These are phyloP conservation scores for Mustela nigripes DNA, from an alignment of 2,113 vertebrate genomes.

Conservation along the genomic window DNA sequence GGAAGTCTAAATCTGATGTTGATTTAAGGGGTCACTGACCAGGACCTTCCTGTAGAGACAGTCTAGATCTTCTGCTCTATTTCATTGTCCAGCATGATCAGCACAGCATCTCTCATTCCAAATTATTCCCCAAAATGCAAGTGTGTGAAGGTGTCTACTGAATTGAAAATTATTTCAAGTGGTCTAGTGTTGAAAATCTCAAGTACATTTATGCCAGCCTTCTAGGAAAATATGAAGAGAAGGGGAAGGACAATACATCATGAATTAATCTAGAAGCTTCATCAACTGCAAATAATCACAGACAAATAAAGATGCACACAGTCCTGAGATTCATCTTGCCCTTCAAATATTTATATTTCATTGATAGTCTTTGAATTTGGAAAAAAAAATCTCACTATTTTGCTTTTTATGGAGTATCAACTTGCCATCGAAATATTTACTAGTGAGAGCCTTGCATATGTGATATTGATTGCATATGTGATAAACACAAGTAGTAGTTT, in stretches of 20 bases:
- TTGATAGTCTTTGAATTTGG: background rate
- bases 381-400: background rate
- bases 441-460: background rate
- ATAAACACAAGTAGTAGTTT: background rate
- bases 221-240: background rate
- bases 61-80: background rate
- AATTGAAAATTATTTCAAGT: background rate
- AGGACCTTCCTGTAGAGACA: background rate
- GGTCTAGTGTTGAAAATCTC: background rate
- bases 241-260: background rate
- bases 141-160: background rate
- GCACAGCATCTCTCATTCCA: background rate
- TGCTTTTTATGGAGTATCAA: background rate
- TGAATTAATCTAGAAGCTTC: background rate
- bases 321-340: background rate
- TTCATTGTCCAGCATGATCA: background rate
- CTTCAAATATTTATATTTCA: background rate
- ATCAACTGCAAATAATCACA: background rate
- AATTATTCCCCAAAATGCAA: background rate
- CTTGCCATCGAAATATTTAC: background rate
- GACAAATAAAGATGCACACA: background rate
- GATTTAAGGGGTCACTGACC: background rate
- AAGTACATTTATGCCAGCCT: background rate
- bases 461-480: background rate
- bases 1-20: background rate